Percentiles rank a stretch among this genome's conserved stretches.
Conservation (phyloP, 2,113 vertebrate species). For the Aleadryas rufinucha region DNA sequence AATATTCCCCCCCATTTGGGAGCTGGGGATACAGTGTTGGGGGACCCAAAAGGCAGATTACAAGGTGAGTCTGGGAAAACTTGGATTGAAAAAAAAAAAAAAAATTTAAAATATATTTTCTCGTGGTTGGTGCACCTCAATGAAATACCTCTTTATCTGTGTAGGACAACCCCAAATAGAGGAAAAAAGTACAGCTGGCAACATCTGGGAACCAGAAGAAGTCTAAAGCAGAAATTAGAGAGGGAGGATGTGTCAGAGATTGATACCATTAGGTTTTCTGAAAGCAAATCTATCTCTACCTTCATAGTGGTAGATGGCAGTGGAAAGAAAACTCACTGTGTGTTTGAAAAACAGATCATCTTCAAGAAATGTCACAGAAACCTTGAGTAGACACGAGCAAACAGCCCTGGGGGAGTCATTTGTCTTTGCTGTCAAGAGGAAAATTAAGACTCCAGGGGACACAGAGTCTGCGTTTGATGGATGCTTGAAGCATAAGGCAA, state of each 20-base stretch:
- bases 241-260: background rate
- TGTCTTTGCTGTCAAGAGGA: constrained; percentile 58
- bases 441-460: constrained; percentile 49
- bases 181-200: background rate
- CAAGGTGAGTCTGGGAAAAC: background rate
- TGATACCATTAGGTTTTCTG: background rate
- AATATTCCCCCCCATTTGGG: background rate
- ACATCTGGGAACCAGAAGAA: background rate
- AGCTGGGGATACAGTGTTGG: background rate
- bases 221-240: background rate
- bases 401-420: constrained; percentile 30
- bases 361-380: background rate
- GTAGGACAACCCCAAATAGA: background rate
- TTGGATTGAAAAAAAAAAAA: background rate
- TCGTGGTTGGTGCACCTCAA: background rate
- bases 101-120: background rate
- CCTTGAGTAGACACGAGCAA: constrained; percentile 26
- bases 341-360: constrained; percentile 42
- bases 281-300: background rate
- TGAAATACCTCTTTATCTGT: background rate
- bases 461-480: constrained; percentile 12
- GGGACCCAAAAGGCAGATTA: background rate
- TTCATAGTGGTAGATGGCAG: background rate
- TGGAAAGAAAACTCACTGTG: background rate
- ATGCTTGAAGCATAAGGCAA: constrained; percentile 18